Conservation (phyloP, 2,797 vertebrate species). For the Galagoides demidoff region DNA sequence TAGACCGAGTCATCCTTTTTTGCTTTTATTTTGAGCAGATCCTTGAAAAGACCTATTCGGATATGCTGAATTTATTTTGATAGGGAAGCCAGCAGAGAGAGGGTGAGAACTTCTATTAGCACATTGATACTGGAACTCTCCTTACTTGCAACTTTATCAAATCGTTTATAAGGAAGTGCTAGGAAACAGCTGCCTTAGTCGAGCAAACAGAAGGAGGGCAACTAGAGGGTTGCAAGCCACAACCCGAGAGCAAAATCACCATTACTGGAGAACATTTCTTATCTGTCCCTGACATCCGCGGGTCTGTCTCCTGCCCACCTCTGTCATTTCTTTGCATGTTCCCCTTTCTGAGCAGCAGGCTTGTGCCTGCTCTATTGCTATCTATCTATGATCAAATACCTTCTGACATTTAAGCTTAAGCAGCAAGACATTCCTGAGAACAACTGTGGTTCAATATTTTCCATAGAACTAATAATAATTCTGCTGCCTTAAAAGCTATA, state of each 20-base stretch:
- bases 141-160: background rate
- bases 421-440: conserved; percentile 58
- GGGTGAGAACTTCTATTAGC: background rate
- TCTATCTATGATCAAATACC: conserved; percentile 53
- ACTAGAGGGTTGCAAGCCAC: too few relatives aligned
- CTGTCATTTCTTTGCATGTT: background rate
- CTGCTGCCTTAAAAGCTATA: conserved; percentile 32
- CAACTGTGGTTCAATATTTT: conserved; percentile 48
- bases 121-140: background rate
- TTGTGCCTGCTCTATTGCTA: background rate
- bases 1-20: background rate
- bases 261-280: background rate
- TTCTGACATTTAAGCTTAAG: conserved; percentile 59
- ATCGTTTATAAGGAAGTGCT: background rate
- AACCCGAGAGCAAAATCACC: background rate
- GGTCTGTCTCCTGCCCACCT: background rate
- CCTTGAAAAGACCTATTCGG: background rate
- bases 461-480: conserved; percentile 69
- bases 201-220: background rate
- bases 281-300: background rate
- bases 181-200: background rate
- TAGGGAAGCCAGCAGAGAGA: background rate
- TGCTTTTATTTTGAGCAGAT: background rate
- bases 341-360: background rate
- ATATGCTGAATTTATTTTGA: background rate